Conservation (phyloP, 92 coral and sea anemone genomes). For the Siderastrea siderea region DNA sequence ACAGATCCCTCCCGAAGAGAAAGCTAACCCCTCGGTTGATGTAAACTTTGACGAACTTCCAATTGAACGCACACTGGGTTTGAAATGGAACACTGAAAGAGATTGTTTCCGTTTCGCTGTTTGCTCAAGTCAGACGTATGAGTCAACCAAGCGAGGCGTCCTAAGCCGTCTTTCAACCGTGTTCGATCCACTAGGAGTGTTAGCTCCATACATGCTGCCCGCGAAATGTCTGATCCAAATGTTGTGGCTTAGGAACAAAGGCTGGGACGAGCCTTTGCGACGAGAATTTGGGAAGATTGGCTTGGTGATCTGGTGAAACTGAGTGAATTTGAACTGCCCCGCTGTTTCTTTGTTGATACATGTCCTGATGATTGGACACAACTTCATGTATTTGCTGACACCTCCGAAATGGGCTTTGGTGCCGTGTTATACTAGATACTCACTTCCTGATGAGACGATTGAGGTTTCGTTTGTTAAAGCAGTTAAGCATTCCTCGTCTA, state of each 20-base stretch:
- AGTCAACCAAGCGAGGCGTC: constrained; percentile 47
- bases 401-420: constrained; percentile 72
- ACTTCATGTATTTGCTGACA: constrained; percentile 62
- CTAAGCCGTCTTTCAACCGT: constrained; percentile 57
- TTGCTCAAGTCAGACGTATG: constrained; percentile 28
- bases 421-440: constrained; percentile 76
- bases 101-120: constrained; percentile 62
- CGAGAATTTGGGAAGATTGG: not conserved
- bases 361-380: no score
- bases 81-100: constrained; percentile 74
- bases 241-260: constrained; percentile 56
- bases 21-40: constrained; percentile 36
- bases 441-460: constrained; percentile 57
- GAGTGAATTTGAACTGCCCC: no score
- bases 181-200: constrained; percentile 71
- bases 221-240: constrained; percentile 60
- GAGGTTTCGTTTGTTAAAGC: constrained; percentile 65
- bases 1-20: constrained; percentile 47
- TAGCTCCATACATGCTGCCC: constrained; percentile 25
- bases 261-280: constrained; percentile 73
- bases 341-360: no score
- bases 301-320: no score
- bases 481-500: constrained; percentile 72
- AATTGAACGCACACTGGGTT: constrained; percentile 71
- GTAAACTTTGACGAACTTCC: constrained; percentile 62